Conservation (phyloP, 2,888 invertebrate species). For the Drosophila neutralis region DNA sequence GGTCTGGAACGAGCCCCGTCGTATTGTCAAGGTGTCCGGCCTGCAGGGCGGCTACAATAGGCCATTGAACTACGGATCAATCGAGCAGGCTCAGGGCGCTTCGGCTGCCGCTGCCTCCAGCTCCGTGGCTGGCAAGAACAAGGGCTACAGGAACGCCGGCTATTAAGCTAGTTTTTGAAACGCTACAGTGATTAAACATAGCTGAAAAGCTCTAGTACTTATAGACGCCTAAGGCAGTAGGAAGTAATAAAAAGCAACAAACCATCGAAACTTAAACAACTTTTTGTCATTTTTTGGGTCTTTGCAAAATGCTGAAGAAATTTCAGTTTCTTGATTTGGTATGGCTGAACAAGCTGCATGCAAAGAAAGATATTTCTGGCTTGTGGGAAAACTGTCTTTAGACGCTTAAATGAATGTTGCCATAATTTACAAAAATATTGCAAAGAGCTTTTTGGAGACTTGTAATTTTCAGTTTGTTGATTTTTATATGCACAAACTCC, state of each 20-base stretch:
- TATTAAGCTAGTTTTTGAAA: constrained; percentile 36
- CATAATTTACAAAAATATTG: not conserved
- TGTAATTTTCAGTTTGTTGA: not conserved
- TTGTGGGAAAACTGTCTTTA: not conserved
- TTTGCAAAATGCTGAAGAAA: not conserved
- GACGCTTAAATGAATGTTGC: not conserved
- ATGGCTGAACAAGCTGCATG: not conserved
- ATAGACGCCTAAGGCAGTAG: constrained; percentile 34
- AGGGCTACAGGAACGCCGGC: constrained; percentile 24
- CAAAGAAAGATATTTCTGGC: not conserved
- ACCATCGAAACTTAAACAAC: constrained; percentile 22
- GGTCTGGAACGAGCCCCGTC: constrained; percentile 43
- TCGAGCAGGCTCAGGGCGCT: constrained; percentile 53
- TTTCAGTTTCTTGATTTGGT: not conserved
- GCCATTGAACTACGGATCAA: constrained; percentile 31
- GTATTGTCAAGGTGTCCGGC: constrained; percentile 21
- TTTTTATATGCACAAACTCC: not conserved
- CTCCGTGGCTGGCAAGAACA: constrained; percentile 50
- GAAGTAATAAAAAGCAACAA: constrained; percentile 43
- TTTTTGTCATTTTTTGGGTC: not conserved
- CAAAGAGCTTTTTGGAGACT: not conserved
- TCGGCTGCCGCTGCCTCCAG: constrained; percentile 75
- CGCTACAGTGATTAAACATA: constrained; percentile 36
- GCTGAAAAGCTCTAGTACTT: constrained; percentile 21
- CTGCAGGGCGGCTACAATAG: constrained; percentile 25